phyloP scores from a whole-genome alignment of 2,888 invertebrate genomes.

The Orthonychiurus folsomi region DNA sequence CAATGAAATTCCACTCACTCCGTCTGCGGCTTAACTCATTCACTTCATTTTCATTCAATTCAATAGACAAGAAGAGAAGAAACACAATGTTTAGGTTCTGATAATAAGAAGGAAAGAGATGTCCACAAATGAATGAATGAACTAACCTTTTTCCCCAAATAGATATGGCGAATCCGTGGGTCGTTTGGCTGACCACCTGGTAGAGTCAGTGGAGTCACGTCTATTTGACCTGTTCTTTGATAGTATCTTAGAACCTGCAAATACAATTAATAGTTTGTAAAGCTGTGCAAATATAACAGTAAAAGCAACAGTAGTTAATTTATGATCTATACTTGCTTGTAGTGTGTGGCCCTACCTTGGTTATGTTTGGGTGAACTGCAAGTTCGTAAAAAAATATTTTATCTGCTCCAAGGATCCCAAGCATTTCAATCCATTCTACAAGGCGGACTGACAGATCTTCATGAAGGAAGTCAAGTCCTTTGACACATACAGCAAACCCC shows the following conservation, averaged over 20 bases:
- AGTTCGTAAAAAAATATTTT: slow-evolving; percentile 85
- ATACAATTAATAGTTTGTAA: too few relatives aligned
- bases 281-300: too few relatives aligned
- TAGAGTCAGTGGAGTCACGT: slow-evolving; percentile 69
- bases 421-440: slow-evolving; percentile 88
- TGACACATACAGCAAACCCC: slow-evolving; percentile 85
- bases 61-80: too few relatives aligned
- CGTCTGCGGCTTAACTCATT: too few relatives aligned
- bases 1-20: too few relatives aligned
- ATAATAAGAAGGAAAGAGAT: too few relatives aligned
- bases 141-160: slow-evolving; percentile 64
- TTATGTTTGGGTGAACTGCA: slow-evolving; percentile 76
- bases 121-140: too few relatives aligned
- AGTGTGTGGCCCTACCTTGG: too few relatives aligned
- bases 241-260: slow-evolving; percentile 53
- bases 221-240: slow-evolving; percentile 56
- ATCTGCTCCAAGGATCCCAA: slow-evolving; percentile 76
- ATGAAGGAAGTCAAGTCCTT: slow-evolving; percentile 84
- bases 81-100: too few relatives aligned
- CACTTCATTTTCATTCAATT: too few relatives aligned
- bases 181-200: slow-evolving; percentile 86
- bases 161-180: slow-evolving; percentile 78
- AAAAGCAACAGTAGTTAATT: too few relatives aligned
- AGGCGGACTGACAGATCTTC: slow-evolving; percentile 81
- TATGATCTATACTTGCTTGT: too few relatives aligned